Base-by-base conservation (phyloP, 2,888 invertebrate species). In the Meandrusa payeni region DNA sequence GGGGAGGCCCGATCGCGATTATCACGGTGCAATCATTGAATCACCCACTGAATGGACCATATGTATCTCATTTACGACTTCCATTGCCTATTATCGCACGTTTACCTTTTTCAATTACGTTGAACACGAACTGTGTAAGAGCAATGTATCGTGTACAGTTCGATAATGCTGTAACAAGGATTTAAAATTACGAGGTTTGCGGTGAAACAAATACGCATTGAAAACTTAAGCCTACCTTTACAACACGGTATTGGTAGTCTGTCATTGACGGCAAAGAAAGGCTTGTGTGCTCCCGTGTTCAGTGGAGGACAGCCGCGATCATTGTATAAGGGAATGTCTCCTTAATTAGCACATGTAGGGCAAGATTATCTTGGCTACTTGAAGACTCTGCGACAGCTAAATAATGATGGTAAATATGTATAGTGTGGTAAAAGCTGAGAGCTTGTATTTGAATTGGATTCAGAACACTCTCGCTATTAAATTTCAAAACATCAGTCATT, bases 271-370 rank as follows among this genome's bases (percentile, higher is more conserved):
- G 70, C 71, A 71, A 72, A 70, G 73, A 67, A 64, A 67, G 63
- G 66, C 65, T 62, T 64, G 63, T 39, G 52, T 53, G 63, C 64
- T 60, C 69, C 70, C 73, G 70, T 69, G 73, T 73, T 59, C 47
- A 38, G 37, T 55, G 51, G 43, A 47, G 55, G 81, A 82, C 82
- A 81, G 77, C 69, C 75, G 63, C 60, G 74, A 75, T 81, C 82
- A 85, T 83, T 85, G 85, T 85, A 69, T 68, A 72, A 60, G 61
- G 49, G 65, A 57, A 72, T 67, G 69, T 70, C 66, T 72, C 68
- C 74, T 80, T 86, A 86, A 86, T 86, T 85, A 85, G 82, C 77
- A 78, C 83, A 79, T 80, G 79, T 70, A 77, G 69, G 69, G 66
- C 73, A 66, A 79, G 78, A 77, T 80, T 79, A 81, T 77, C 82